phyloP scores from a whole-genome alignment of 2,888 invertebrate genomes.

The Sarcophaga subvicina region DNA sequence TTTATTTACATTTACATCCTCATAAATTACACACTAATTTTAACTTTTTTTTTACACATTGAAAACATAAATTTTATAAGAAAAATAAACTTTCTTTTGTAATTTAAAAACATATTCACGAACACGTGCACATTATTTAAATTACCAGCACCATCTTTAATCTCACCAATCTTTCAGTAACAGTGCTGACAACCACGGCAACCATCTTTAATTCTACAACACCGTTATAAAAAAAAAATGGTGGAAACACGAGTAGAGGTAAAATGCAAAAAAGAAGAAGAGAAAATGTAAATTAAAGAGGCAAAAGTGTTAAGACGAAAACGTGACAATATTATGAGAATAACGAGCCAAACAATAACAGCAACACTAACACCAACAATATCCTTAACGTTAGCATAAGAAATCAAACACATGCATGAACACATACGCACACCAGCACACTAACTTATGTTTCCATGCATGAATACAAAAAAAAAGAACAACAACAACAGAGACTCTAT shows the following conservation, averaged over 20 bases:
- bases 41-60: too few relatives aligned
- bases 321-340: slow-evolving; percentile 54
- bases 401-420: neutral
- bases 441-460: neutral
- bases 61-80: neutral
- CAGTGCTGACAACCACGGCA: neutral
- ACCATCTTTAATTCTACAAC: neutral
- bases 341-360: neutral
- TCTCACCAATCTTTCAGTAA: too few relatives aligned
- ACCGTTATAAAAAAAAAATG: too few relatives aligned
- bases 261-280: neutral
- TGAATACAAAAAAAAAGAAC: neutral
- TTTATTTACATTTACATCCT: too few relatives aligned
- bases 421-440: neutral
- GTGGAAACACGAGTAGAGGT: too few relatives aligned
- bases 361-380: slow-evolving; percentile 3
- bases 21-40: too few relatives aligned
- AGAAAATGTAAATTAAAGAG: slow-evolving; percentile 39
- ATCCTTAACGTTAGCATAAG: slow-evolving; percentile 5
- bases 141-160: neutral
- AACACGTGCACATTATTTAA: slow-evolving; percentile 39
- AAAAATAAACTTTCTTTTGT: slow-evolving; percentile 26
- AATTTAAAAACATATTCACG: slow-evolving; percentile 29
- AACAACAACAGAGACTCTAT: neutral
- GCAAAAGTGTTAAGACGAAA: slow-evolving; percentile 52